Evolutionary conservation across 2,797 vertebrate species (phyloP), one percentile per base, ranked within the genome.

Genomic region (Lithobates pipiens): DNA sequence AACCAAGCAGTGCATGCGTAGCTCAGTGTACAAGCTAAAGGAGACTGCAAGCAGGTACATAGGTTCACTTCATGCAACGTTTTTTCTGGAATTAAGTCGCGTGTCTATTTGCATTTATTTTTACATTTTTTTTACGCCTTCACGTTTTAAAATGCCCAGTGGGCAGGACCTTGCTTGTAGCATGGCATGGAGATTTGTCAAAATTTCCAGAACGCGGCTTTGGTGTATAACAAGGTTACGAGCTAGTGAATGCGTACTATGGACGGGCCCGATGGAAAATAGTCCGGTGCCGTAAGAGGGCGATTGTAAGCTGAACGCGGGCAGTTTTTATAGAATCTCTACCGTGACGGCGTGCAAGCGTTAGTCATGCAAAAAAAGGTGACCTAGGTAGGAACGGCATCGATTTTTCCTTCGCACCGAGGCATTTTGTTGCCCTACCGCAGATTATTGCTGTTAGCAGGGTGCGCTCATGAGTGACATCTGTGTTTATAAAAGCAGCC

Each of bases 381-480:
- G 61, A 65, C 23, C 61, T 25, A 25, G 61, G 61, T 25, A 25
- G 23, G 21, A 29, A 11, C 11, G 61, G 23, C 61, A 10, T 65
- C 10, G 7, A 2, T 65, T 65, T 65, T 65, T 65, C 61, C n/a
- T 25, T 23, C 61, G 5, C 61, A 10, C 21, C 61, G 61, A 23
- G 61, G 21, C 61, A 23, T 25, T 25, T 10, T 3, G 7, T 65
- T 25, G 21, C 61, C 61, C 61, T 65, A 65, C 61, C 61, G 61
- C 61, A 65, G 61, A 65, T 25, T 65, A 65, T 65, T 65, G 8
- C 21, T 25, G 21, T 54, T 54, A 54, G 50, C 50, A 54, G 16
- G 61, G 61, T 10, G 61, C 61, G 21, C 61, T 54, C 9, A 23
- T n/a, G 82, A 15, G 72, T 39, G 73, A 76, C 73, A 36, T n/a